Evolutionary conservation across 2,888 invertebrate genomes (phyloP), one percentile per base, ranked within the genome.

Genomic region (Aleiodes alternator): DNA sequence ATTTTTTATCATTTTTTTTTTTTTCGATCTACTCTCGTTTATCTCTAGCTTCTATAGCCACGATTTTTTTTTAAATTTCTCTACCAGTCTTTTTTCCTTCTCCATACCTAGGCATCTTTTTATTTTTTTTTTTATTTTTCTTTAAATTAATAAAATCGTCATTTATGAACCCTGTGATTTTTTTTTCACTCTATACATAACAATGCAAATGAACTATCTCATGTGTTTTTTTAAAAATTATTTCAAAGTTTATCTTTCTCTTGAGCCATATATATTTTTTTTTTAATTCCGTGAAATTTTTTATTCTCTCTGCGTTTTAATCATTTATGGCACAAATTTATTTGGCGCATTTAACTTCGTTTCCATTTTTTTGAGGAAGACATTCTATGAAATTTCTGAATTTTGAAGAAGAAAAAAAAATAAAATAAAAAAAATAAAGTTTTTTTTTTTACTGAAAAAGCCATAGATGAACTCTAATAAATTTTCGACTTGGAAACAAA

Each of bases 31-130:
- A 73, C 53, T 43, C 38, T 69, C 69, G 55, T 66, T 72, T 57
- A 55, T 64, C 16, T 70, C 72, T 72, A 34, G 55, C 68, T 12
- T 73, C 81, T 83, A 82, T 79, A 84, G 80, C 83, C 82, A 80
- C 81, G 81, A 82, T 71, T 74, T 75, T 56, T 29, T 72, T 66
- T 29, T 34, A 23, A 61, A 80, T 83, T 83, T 84, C 79, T 85
- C 86, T 87, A 87, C 85, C 87, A 87, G 87, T 87, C 87, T 87
- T 87, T 78, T 84, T 85, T 87, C 80, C 83, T 85, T 87, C 85
- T 87, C 85, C 84, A 76, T 85, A 84, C 79, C 82, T 87, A 87
- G 81, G 80, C 84, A 80, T 84, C 84, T 76, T 78, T 78, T 75
- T 79, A 23, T 77, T 76, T 77, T 57, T 76, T 77, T 57, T 76